A percentile compares a stretch with the other conserved stretches of the same genome.
These are phyloP conservation scores for Chromis chromis DNA, from an alignment of 2,797 vertebrate species.

Conservation along the genomic window DNA sequence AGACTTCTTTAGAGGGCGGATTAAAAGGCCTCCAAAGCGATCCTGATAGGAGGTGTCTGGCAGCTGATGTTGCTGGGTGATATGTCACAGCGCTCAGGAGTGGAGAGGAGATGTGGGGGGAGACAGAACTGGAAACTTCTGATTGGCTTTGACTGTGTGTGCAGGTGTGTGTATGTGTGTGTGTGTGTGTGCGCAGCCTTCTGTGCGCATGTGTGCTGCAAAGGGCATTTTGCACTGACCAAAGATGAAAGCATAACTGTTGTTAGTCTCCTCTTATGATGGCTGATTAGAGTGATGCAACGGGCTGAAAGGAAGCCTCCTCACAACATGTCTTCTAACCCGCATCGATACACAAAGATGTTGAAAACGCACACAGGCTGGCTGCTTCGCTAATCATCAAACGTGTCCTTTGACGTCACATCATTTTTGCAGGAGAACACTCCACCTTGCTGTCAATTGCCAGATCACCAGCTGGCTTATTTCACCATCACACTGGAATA, in stretches of 20 bases:
- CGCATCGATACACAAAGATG: slow-evolving; percentile 10
- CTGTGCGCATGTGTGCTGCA: slow-evolving; percentile 34
- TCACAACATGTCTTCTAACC: slow-evolving; percentile 45
- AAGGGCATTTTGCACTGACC: slow-evolving; percentile 68
- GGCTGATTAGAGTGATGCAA: slow-evolving; percentile 78
- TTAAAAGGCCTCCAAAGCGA: slow-evolving; percentile 77
- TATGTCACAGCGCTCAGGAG: slow-evolving; percentile 65
- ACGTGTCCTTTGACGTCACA: slow-evolving; percentile 24
- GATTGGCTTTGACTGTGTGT: slow-evolving; percentile 60
- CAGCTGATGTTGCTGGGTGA: slow-evolving; percentile 70
- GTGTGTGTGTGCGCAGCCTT: neutral
- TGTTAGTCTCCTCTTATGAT: slow-evolving; percentile 59
- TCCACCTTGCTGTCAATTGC: slow-evolving; percentile 41
- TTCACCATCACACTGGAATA: slow-evolving; percentile 36
- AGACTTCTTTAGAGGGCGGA: slow-evolving; percentile 75
- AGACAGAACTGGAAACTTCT: slow-evolving; percentile 53
- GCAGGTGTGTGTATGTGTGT: slow-evolving; percentile 29
- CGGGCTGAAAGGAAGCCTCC: slow-evolving; percentile 64
- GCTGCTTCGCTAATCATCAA: slow-evolving; percentile 36
- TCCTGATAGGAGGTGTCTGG: slow-evolving; percentile 78
- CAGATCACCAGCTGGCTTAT: slow-evolving; percentile 55
- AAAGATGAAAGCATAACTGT: slow-evolving; percentile 73
- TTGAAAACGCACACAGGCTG: slow-evolving; percentile 9
- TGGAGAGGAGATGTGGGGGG: slow-evolving; percentile 37
- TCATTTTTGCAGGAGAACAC: slow-evolving; percentile 29